Evolutionary conservation across 2,113 vertebrate species (phyloP).

Genomic region (Alouatta palliata): DNA sequence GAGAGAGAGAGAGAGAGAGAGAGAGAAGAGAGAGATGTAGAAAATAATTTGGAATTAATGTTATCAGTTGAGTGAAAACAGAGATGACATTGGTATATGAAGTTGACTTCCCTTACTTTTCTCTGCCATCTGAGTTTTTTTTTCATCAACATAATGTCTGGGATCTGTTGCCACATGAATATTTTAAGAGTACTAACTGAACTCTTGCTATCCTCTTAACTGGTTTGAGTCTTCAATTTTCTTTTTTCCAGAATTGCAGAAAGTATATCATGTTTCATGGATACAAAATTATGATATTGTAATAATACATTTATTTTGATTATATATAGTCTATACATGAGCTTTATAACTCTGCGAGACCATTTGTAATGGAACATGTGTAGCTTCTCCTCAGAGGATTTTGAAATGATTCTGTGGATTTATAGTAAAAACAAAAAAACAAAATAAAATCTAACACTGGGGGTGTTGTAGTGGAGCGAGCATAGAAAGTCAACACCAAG

Average conservation of each 20-base stretch:
- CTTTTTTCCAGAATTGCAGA: neutral
- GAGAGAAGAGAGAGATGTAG: neutral
- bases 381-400: neutral
- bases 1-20: no score
- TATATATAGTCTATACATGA: neutral
- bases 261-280: neutral
- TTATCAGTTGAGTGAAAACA: neutral
- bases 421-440: neutral
- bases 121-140: neutral
- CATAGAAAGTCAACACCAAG: no score
- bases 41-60: neutral
- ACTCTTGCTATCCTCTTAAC: neutral
- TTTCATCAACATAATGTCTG: neutral
- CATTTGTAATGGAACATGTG: neutral
- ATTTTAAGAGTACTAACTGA: neutral
- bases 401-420: slow-evolving; percentile 40
- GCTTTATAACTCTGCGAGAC: neutral
- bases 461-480: no score
- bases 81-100: neutral
- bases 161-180: neutral
- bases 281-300: slow-evolving; percentile 4
- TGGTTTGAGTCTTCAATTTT: neutral
- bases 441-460: neutral
- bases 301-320: slow-evolving; percentile 29
- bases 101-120: neutral